Conservation (phyloP, 2,797 vertebrate species). For the Delichon dasypus region DNA sequence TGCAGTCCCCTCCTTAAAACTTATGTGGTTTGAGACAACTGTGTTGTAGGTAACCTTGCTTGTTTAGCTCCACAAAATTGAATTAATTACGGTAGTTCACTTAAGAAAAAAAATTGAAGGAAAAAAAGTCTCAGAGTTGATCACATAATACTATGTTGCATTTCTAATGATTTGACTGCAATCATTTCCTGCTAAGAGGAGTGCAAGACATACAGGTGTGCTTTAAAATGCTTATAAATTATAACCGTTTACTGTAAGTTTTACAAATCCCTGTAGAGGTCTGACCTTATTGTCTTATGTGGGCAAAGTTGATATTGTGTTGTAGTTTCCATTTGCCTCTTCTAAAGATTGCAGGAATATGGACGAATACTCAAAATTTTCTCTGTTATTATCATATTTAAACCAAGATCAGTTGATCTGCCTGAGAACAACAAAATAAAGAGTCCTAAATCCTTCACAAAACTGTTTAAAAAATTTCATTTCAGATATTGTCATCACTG, state of each 20-base stretch:
- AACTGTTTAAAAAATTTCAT: background rate
- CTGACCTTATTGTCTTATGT: background rate
- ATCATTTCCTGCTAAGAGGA: background rate
- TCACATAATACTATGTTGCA: background rate
- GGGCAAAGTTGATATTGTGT: background rate
- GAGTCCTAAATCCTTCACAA: background rate
- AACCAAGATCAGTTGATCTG: background rate
- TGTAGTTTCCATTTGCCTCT: background rate
- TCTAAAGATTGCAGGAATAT: background rate
- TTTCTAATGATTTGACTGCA: conserved; percentile 24
- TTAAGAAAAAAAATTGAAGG: conserved; percentile 42
- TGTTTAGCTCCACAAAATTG: conserved; percentile 33
- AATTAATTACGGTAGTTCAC: conserved; percentile 60
- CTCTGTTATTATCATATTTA: background rate
- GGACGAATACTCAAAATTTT: background rate
- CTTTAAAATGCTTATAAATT: background rate
- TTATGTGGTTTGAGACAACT: conserved; percentile 66
- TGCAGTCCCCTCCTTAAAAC: conserved; percentile 47
- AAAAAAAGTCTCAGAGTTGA: conserved; percentile 48
- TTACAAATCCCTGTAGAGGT: background rate
- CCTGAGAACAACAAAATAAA: background rate
- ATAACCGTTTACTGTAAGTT: background rate
- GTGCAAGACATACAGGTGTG: background rate
- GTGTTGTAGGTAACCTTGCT: conserved; percentile 62
- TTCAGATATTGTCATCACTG: background rate